phyloP scores from a whole-genome alignment of 2,797 vertebrate species.

The Sebastes taczanowskii region DNA sequence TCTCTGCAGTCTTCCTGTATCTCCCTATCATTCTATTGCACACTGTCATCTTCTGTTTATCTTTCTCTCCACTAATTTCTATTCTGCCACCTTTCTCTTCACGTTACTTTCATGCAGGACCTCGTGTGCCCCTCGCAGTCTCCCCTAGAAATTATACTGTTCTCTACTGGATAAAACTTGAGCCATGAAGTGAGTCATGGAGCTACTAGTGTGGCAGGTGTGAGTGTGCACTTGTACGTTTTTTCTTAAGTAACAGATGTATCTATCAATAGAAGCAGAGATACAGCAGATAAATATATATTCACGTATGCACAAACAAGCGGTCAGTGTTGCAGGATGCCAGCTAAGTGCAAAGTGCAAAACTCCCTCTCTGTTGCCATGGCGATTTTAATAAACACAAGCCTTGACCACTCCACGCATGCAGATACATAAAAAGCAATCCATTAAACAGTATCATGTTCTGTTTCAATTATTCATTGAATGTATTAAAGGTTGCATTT shows the following conservation, averaged over 20 bases:
- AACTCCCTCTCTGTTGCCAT: constrained; percentile 42
- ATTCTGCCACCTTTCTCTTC: constrained; percentile 24
- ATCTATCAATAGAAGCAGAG: background rate
- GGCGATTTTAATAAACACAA: constrained; percentile 58
- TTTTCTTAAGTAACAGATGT: background rate
- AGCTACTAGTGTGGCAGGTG: background rate
- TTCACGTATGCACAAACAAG: background rate
- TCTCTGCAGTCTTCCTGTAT: constrained; percentile 53
- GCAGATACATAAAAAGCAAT: constrained; percentile 56
- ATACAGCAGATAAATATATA: background rate
- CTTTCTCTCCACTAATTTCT: constrained; percentile 58
- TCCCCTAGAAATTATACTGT: background rate
- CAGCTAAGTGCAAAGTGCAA: constrained; percentile 1
- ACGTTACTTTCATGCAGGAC: constrained; percentile 23
- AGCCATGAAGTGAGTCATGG: background rate
- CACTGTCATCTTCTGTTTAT: constrained; percentile 60
- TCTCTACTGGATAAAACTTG: constrained; percentile 1
- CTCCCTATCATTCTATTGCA: constrained; percentile 52
- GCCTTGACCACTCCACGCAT: constrained; percentile 49
- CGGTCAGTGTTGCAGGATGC: background rate
- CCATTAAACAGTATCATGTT: constrained; percentile 65
- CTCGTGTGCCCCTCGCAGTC: background rate
- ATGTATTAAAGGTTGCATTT: constrained; percentile 69
- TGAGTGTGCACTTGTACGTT: background rate
- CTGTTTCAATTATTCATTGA: constrained; percentile 74